Percentiles rank a stretch among this genome's conserved stretches.
These are phyloP conservation scores for Hydractinia echinata DNA, from an alignment of 30 jellyfish, hydroid and myxozoan species.

Conservation along the genomic window DNA sequence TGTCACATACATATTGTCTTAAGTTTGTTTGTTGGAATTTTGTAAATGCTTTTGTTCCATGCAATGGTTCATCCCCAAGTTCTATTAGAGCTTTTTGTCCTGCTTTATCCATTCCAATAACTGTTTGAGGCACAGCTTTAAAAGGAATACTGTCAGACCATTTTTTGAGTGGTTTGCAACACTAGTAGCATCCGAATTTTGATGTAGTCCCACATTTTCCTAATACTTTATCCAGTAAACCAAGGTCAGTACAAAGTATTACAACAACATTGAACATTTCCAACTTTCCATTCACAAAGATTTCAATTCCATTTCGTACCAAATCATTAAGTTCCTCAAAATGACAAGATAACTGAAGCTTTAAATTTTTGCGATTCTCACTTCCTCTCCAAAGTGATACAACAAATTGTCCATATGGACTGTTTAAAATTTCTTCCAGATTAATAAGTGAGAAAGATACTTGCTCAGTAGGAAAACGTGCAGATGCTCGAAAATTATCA, in stretches of 20 bases:
- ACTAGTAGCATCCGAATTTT: no score
- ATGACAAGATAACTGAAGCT: background rate
- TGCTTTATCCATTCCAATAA: background rate
- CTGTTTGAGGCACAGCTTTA: background rate
- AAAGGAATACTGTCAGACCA: no score
- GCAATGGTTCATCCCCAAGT: constrained; percentile 10
- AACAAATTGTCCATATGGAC: constrained; percentile 16
- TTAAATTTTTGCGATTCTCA: background rate
- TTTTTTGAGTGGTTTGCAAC: no score
- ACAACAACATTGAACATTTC: constrained; percentile 23
- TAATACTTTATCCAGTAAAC: constrained; percentile 13
- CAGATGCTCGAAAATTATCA: constrained; percentile 18
- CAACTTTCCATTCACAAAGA: background rate
- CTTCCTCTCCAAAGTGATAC: no score
- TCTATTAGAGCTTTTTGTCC: constrained; percentile 17
- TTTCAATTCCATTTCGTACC: constrained; percentile 17
- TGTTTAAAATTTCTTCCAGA: background rate
- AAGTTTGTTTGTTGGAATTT: no score
- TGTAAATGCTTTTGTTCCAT: no score
- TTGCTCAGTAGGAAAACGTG: constrained; percentile 6
- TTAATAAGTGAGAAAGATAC: constrained; percentile 1
- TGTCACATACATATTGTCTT: no score
- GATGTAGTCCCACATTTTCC: constrained; percentile 31
- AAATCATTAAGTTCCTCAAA: constrained; percentile 1
- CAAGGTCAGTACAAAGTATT: constrained; percentile 15